phyloP scores from a whole-genome alignment of 2,113 vertebrate species.

The Salvelinus sp. region DNA sequence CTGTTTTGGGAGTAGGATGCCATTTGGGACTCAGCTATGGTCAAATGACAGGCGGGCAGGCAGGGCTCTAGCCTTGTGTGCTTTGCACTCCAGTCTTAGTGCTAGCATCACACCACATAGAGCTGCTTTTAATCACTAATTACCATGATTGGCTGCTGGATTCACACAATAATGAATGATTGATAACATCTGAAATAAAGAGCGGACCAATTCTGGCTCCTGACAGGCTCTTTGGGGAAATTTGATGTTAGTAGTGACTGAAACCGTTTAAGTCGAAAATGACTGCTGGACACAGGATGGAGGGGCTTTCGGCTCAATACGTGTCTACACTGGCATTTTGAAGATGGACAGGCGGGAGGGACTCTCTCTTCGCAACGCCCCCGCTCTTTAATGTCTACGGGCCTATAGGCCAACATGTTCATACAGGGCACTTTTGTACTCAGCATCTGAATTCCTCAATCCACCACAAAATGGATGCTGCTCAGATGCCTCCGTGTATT shows the following conservation, averaged over 20 bases:
- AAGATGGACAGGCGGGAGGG: constrained; percentile 48
- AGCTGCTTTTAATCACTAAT: constrained; percentile 76
- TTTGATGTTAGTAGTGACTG: constrained; percentile 66
- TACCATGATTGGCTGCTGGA: constrained; percentile 73
- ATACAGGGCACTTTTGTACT: constrained; percentile 7
- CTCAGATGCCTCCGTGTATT: background rate
- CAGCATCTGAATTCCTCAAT: constrained; percentile 31
- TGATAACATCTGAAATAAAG: constrained; percentile 66
- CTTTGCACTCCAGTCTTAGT: constrained; percentile 41
- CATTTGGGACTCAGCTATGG: no score
- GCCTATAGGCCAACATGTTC: constrained; percentile 29
- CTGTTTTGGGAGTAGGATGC: background rate
- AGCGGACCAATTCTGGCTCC: constrained; percentile 51
- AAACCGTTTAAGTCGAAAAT: constrained; percentile 76
- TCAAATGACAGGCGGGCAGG: no score
- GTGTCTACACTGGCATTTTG: constrained; percentile 47
- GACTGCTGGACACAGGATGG: constrained; percentile 40
- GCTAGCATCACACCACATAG: constrained; percentile 50
- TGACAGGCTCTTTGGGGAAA: constrained; percentile 43
- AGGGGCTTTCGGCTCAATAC: constrained; percentile 41
- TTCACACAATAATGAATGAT: constrained; percentile 72
- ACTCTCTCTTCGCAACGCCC: constrained; percentile 2
- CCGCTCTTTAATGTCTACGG: constrained; percentile 21
- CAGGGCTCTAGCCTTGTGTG: constrained; percentile 19
- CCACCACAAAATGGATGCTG: background rate